Evolutionary conservation across 2,888 invertebrate species (phyloP).

Genomic region (Heterodera filipjevi): DNA sequence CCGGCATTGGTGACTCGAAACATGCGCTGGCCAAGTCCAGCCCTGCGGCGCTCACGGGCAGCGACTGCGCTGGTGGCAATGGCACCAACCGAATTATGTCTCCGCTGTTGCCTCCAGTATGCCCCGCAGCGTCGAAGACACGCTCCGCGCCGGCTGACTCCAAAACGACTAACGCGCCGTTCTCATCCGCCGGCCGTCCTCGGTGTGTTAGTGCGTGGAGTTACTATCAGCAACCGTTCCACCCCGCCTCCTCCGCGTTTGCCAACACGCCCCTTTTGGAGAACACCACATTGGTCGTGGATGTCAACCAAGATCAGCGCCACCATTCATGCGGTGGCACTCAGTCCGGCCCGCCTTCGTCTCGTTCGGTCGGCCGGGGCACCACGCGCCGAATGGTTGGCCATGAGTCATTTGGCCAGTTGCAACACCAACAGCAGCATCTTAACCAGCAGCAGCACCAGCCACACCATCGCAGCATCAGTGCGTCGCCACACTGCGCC

Average conservation of each 20-base stretch:
- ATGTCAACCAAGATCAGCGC: neutral
- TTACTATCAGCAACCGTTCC: conserved; percentile 12
- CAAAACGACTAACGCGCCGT: neutral
- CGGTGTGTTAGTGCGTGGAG: conserved; percentile 16
- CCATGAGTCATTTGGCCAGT: neutral
- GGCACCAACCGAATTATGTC: neutral
- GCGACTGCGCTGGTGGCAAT: neutral
- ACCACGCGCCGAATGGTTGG: neutral
- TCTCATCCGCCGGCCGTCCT: neutral
- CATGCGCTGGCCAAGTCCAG: conserved; percentile 16
- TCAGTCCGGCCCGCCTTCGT: conserved; percentile 3
- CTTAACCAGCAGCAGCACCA: conserved; percentile 39
- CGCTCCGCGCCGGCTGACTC: conserved; percentile 8
- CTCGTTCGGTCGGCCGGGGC: conserved; percentile 1
- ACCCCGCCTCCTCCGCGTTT: neutral
- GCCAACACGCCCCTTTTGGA: conserved; percentile 10
- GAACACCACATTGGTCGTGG: neutral
- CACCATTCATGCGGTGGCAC: neutral
- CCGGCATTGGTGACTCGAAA: conserved; percentile 3
- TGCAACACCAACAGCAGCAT: conserved; percentile 28
- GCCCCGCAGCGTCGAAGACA: neutral
- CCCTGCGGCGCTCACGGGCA: conserved; percentile 20
- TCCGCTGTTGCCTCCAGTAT: conserved; percentile 11
- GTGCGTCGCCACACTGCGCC: conserved; percentile 40
- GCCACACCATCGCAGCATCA: conserved; percentile 43